A percentile compares a stretch with the other conserved stretches of the same genome.
Conservation (phyloP, 2,113 vertebrate species). For the Rhynchomys soricoides region DNA sequence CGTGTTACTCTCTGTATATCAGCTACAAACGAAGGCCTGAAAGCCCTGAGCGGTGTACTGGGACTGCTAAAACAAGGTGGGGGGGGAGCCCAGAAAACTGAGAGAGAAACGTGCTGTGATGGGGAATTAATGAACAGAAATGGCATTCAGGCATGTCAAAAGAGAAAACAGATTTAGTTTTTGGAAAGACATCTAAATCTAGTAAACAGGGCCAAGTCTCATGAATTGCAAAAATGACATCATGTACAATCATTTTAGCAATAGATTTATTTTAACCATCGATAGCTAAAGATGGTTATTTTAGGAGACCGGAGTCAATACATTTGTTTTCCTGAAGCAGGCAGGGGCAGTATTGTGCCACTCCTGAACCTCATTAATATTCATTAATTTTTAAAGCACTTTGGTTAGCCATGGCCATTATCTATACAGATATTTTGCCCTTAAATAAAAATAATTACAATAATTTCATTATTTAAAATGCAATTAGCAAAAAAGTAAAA, state of each 20-base stretch:
- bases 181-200: constrained; percentile 16
- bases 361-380: constrained; percentile 72
- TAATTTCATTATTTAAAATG: constrained; percentile 72
- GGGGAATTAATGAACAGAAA: constrained; percentile 64
- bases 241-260: constrained; percentile 60
- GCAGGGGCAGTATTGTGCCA: constrained; percentile 70
- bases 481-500: constrained; percentile 68
- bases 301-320: constrained; percentile 76
- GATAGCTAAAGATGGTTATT: constrained; percentile 69
- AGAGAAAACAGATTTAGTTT: constrained; percentile 56
- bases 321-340: constrained; percentile 68
- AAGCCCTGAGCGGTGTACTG: constrained; percentile 58
- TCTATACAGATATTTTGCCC: constrained; percentile 68
- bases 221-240: constrained; percentile 62
- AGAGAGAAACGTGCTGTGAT: constrained; percentile 38
- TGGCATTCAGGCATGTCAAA: constrained; percentile 48
- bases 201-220: constrained; percentile 58
- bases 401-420: constrained; percentile 67
- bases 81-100: constrained; percentile 3
- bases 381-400: constrained; percentile 72
- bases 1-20: constrained; percentile 44
- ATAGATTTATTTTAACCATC: constrained; percentile 75
- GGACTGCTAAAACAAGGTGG: constrained; percentile 52
- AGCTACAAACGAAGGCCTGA: constrained; percentile 62
- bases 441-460: constrained; percentile 75